phyloP scores from a whole-genome alignment of 2,797 vertebrate species.

The Ceyx erithaca region DNA sequence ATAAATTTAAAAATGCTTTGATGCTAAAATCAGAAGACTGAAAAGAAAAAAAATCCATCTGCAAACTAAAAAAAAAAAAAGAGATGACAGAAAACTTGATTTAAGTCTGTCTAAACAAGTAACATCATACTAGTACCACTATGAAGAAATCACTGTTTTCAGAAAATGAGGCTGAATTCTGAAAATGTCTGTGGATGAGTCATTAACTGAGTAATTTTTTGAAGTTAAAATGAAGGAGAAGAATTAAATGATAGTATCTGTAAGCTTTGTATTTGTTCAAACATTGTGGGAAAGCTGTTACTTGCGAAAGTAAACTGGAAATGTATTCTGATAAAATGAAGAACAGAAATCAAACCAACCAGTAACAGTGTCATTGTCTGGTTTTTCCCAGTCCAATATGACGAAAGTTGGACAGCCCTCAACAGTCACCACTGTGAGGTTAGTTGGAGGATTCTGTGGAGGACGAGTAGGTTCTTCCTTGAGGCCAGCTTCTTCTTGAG shows the following conservation, averaged over 20 bases:
- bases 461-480: constrained; percentile 83
- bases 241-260: background rate
- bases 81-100: constrained; percentile 10
- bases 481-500: constrained; percentile 84
- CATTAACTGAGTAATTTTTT: background rate
- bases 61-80: constrained; percentile 40
- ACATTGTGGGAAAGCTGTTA: background rate
- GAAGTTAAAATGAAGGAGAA: background rate
- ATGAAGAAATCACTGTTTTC: constrained; percentile 28
- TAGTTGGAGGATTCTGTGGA: constrained; percentile 89
- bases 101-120: constrained; percentile 11
- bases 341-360: constrained; percentile 78
- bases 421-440: constrained; percentile 94
- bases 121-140: background rate
- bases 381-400: constrained; percentile 93
- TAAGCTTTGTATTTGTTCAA: background rate
- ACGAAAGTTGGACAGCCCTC: constrained; percentile 96
- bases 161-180: constrained; percentile 24
- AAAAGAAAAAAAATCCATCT: background rate
- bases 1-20: no score
- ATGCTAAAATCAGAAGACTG: background rate
- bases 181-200: background rate
- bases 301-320: background rate
- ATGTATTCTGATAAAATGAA: background rate
- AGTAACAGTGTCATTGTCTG: constrained; percentile 90